A percentile compares a stretch with the other conserved stretches of the same genome.
phyloP scores from a whole-genome alignment of 2,797 vertebrate species.

The Picus viridis region DNA sequence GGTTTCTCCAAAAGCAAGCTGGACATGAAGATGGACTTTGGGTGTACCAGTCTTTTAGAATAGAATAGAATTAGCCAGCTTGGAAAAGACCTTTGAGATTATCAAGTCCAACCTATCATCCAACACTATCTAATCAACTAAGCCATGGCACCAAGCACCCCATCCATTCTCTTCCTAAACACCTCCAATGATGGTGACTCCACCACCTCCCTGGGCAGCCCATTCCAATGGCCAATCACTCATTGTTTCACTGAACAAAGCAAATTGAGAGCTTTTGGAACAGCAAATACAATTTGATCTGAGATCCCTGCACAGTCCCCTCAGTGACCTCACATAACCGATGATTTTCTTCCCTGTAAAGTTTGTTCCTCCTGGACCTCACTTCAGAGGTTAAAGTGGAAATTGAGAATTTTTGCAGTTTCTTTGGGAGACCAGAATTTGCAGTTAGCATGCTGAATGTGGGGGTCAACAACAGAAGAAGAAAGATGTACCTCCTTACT shows the following conservation, averaged over 20 bases:
- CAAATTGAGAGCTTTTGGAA: neutral
- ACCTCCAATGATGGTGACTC: no score
- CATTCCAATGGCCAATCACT: no score
- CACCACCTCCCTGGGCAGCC: no score
- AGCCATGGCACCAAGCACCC: no score
- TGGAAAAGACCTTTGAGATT: no score
- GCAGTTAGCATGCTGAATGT: neutral
- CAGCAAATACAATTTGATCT: neutral
- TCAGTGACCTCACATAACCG: neutral
- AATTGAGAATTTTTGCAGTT: neutral
- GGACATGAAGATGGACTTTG: neutral
- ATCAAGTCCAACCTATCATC: no score
- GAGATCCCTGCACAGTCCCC: neutral
- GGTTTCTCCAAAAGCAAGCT: conserved; percentile 8
- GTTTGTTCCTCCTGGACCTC: neutral
- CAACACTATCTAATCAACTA: no score
- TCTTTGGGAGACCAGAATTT: neutral
- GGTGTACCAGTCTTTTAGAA: neutral
- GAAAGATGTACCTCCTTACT: neutral
- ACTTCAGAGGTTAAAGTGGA: neutral
- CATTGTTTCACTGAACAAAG: neutral
- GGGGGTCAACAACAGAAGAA: neutral
- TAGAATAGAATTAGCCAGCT: no score
- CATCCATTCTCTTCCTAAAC: no score
- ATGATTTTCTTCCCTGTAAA: neutral